These are phyloP conservation scores for Oligia strigilis DNA, from an alignment of 2,888 invertebrate species.

Conservation along the genomic window DNA sequence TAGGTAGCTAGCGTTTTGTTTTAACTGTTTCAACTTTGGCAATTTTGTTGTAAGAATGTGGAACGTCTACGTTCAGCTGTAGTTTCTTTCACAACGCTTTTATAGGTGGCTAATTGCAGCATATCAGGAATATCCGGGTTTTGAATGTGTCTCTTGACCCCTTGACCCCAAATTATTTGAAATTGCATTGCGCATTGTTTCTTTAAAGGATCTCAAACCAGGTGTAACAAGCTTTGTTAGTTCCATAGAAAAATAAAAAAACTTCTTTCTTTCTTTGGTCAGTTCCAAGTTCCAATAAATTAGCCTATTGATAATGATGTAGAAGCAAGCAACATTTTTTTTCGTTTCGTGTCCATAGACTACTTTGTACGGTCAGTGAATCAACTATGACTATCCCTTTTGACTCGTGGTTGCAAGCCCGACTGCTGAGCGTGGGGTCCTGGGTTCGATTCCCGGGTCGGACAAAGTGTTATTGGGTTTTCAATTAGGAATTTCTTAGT, in stretches of 20 bases:
- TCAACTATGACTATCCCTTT: too few species aligned
- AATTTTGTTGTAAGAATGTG: constrained; percentile 29
- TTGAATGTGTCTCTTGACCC: background rate
- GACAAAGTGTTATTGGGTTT: too few species aligned
- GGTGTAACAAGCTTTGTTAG: background rate
- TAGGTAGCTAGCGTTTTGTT: constrained; percentile 14
- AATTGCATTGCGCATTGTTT: background rate
- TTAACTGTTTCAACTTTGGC: constrained; percentile 30
- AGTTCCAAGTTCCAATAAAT: background rate
- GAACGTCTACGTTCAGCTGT: constrained; percentile 18
- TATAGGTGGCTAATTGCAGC: background rate
- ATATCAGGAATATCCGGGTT: background rate
- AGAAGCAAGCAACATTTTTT: background rate
- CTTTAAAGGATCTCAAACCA: background rate
- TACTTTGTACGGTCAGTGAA: too few species aligned
- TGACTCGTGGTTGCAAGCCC: too few species aligned
- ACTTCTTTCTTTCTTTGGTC: background rate
- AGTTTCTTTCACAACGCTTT: constrained; percentile 19
- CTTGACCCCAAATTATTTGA: background rate
- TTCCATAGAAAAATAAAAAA: background rate
- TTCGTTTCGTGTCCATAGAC: background rate
- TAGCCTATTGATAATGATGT: too few species aligned
- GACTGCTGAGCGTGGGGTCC: too few species aligned
- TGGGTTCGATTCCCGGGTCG: too few species aligned
- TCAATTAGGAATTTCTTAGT: too few species aligned